A percentile compares a stretch with the other conserved stretches of the same genome.
phyloP scores from a whole-genome alignment of 2,113 vertebrate genomes.

The Xiphophorus hellerii region DNA sequence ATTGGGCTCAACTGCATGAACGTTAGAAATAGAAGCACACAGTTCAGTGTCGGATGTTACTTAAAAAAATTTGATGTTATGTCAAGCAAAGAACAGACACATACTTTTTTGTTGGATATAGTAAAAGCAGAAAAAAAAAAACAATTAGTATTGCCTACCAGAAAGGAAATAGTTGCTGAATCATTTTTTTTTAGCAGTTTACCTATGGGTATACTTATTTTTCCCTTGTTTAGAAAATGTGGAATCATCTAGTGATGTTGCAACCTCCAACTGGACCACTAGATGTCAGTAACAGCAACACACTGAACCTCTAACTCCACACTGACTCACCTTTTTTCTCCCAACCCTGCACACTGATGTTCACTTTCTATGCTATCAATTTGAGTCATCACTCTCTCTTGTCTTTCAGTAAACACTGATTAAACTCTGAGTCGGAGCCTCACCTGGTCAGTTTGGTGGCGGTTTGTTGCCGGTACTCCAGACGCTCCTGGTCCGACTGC shows the following conservation, averaged over 20 bases:
- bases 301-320: background rate
- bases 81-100: too few relatives aligned
- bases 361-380: background rate
- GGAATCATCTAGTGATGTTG: background rate
- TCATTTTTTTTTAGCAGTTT: too few relatives aligned
- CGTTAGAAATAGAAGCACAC: too few relatives aligned
- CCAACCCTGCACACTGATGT: background rate
- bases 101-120: background rate
- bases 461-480: constrained; percentile 92
- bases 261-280: background rate
- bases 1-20: too few relatives aligned
- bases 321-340: background rate
- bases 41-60: too few relatives aligned
- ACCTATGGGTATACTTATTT: too few relatives aligned
- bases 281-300: background rate
- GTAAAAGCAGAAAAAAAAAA: background rate
- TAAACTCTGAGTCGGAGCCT: background rate
- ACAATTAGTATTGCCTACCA: too few relatives aligned
- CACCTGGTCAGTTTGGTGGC: constrained; percentile 97
- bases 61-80: too few relatives aligned
- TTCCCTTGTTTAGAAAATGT: too few relatives aligned
- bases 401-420: background rate
- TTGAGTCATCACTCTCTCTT: background rate
- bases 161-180: too few relatives aligned
- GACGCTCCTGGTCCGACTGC: constrained; percentile 92